A percentile compares a stretch with the other conserved stretches of the same genome.
phyloP scores from a whole-genome alignment of 2,888 invertebrate species.

The Temnothorax unifasciatus region DNA sequence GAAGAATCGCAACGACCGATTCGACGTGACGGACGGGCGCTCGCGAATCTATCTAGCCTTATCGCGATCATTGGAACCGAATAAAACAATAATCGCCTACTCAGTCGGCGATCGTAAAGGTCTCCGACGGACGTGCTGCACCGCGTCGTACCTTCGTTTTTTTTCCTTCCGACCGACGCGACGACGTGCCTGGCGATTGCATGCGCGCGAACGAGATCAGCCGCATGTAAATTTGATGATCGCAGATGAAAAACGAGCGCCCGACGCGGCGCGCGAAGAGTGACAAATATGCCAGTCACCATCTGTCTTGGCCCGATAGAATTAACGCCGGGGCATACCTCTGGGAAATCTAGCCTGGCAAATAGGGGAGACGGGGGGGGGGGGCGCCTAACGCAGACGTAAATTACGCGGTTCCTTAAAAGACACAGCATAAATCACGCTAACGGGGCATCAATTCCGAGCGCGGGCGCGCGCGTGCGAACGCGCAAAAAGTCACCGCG shows the following conservation, averaged over 20 bases:
- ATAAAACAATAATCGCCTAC: conserved; percentile 28
- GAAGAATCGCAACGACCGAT: background rate
- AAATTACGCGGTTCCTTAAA: conserved; percentile 58
- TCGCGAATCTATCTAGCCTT: conserved; percentile 4
- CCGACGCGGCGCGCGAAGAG: conserved; percentile 25
- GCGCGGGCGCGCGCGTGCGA: conserved; percentile 16
- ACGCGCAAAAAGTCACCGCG: conserved; percentile 55
- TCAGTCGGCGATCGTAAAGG: background rate
- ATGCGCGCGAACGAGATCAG: conserved; percentile 40
- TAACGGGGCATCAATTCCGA: conserved; percentile 54
- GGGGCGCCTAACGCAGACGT: conserved; percentile 45
- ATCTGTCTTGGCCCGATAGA: conserved; percentile 54
- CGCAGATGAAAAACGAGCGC: conserved; percentile 52
- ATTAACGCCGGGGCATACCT: conserved; percentile 55
- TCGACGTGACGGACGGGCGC: background rate
- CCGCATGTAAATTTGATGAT: conserved; percentile 56
- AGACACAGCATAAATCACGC: conserved; percentile 57
- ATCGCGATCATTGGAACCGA: background rate
- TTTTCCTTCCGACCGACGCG: conserved; percentile 6
- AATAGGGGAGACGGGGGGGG: background rate
- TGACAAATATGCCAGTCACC: conserved; percentile 54
- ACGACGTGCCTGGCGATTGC: conserved; percentile 31
- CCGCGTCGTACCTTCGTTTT: background rate
- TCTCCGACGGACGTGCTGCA: background rate
- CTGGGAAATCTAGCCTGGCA: conserved; percentile 53